Evolutionary conservation across 2,113 vertebrate genomes (phyloP).

Genomic region (Mionectes macconnelli): DNA sequence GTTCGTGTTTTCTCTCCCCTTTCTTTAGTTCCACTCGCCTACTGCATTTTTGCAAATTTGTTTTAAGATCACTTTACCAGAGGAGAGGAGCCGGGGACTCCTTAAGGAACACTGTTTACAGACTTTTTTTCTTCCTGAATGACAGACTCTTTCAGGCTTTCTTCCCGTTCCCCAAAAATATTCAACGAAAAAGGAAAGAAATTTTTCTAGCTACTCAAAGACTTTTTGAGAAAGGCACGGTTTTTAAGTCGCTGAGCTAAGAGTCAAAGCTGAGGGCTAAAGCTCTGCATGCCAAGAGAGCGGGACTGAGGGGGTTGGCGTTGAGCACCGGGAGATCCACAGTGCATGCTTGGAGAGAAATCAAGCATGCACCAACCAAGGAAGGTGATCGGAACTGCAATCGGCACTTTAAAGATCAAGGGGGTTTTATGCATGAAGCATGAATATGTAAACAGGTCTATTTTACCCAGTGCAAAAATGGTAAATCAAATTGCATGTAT

Average conservation of each 20-base stretch:
- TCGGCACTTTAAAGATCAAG: background rate
- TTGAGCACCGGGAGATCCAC: background rate
- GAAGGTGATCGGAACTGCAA: background rate
- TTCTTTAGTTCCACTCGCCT: slow-evolving; percentile 59
- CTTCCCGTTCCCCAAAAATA: background rate
- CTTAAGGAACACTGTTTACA: slow-evolving; percentile 38
- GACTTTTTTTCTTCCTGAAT: background rate
- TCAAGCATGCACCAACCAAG: background rate
- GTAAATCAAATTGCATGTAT: background rate
- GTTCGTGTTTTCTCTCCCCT: slow-evolving; percentile 45
- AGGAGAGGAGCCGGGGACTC: slow-evolving; percentile 47
- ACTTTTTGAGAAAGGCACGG: background rate
- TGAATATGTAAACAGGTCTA: slow-evolving; percentile 1
- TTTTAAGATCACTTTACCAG: slow-evolving; percentile 77
- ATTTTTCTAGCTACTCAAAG: background rate
- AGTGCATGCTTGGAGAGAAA: background rate
- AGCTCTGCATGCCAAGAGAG: background rate
- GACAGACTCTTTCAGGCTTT: background rate
- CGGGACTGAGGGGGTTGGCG: background rate
- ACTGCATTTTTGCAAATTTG: slow-evolving; percentile 64
- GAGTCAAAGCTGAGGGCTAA: background rate
- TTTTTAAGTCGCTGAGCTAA: background rate
- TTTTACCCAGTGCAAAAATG: background rate
- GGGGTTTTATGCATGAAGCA: background rate
- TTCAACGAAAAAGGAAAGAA: background rate